Base-by-base conservation (phyloP, 2,888 invertebrate genomes). In the Aricia artaxerxes region DNA sequence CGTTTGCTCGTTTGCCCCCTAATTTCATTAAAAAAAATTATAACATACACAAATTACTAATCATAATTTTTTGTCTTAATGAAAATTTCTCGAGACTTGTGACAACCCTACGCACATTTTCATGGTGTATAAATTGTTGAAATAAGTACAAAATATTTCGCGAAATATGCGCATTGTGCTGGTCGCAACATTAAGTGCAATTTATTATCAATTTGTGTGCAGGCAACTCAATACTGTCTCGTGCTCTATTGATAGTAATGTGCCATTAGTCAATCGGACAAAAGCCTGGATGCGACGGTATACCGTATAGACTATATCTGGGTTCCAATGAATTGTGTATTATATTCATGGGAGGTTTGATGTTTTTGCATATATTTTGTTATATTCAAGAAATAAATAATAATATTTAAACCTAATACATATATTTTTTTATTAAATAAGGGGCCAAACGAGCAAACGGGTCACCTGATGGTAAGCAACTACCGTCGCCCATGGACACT, bases 181-280 rank as follows among this genome's bases (percentile, higher is more conserved):
- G 35, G 69, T 69, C 69, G 69, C 69, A 69, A 69, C 69, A 69
- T 69, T 69, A 69, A 69, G 69, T 69, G 35, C 35, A 35, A 35
- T 75, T 49, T 49, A 75, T 73, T 44, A 44, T 73, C 40, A 73
- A 40, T 73, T 73, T 73, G 75, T 75, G 49, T 69, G 13, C 44
- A 49, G 24, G 75, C 9, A 75, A 75, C 49, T 75, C 49, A 49
- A 75, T 49, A 44, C 75, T 24, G 49, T 44, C 16, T 1, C 44
- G 75, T 75, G 49, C 49, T 24, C 44, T 49, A 75, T 75, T 75
- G 44, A 75, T n/a, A 9, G 24, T 75, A 44, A 49, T 24, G 24
- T 24, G 49, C 44, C 75, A 75, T 75, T 75, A 75, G 31, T 75
- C 75, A 75, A 75, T 11, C n/a, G 49, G 31, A 75, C 75, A 75